These are phyloP conservation scores for Phymatocera aterrima DNA, from an alignment of 2,888 invertebrate species.

Conservation along the genomic window DNA sequence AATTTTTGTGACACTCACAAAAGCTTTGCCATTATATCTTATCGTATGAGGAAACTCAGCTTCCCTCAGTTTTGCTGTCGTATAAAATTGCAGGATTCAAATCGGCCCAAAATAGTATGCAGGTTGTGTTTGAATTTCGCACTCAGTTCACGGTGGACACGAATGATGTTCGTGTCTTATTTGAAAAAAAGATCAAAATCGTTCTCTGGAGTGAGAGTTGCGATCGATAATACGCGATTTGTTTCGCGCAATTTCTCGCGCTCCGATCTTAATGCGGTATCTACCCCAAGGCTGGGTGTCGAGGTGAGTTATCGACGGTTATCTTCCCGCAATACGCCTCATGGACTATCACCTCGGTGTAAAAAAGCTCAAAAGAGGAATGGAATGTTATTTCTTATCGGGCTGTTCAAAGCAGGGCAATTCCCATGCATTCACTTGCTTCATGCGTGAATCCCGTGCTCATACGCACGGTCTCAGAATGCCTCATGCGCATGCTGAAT, in stretches of 20 bases:
- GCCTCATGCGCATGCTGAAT: constrained; percentile 24
- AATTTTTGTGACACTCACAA: background rate
- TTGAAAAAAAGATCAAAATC: background rate
- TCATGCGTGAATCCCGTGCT: background rate
- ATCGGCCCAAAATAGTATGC: background rate
- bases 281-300: background rate
- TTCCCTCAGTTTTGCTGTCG: background rate
- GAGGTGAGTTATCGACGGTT: background rate
- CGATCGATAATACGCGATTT: background rate
- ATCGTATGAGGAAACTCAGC: background rate
- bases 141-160: background rate
- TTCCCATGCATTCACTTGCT: constrained; percentile 10
- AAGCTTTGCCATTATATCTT: background rate
- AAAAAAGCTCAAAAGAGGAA: constrained; percentile 1
- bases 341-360: background rate
- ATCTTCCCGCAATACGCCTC: background rate
- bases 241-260: background rate
- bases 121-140: constrained; percentile 1
- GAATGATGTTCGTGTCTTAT: background rate
- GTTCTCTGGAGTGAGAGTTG: background rate
- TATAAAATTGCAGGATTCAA: background rate
- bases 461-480: background rate
- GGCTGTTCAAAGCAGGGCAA: background rate
- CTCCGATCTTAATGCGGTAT: background rate
- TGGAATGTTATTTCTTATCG: constrained; percentile 27